Base-by-base conservation (phyloP, 2,797 vertebrate genomes). In the Leuciscus waleckii region DNA sequence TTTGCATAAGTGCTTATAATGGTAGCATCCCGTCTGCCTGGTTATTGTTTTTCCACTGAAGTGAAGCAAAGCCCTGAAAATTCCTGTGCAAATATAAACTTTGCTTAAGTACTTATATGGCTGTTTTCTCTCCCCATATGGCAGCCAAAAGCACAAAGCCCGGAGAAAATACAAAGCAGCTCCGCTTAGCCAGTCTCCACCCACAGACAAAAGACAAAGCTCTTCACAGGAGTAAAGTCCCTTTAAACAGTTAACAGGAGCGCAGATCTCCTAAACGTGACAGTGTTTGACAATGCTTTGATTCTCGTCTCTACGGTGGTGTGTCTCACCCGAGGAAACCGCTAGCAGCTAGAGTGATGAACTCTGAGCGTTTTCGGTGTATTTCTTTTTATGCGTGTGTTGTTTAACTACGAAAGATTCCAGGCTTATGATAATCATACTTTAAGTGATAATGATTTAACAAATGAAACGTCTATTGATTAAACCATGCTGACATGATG, bases 1-100 rank as follows among this genome's bases (percentile, higher is more conserved):
- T 95, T 95, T 96, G 94, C 95, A 90, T 95, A 94, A 95, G 94
- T 93, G 92, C 94, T 96, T 95, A 96, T 94, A 93, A 94, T 93
- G 93, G 92, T 86, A 86, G 93, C 89, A 88, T 92, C 83, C 89
- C 92, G 93, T 93, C 94, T 92, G 93, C 81, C 92, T 91, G 90
- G 91, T 94, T 94, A 94, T 95, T 96, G 94, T 95, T 95, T 95
- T 95, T 93, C 92, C 91, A 93, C 93, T 90, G 91, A 94, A 95
- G 92, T 91, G 93, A 94, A 94, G 94, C 93, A 95, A 95, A 95
- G 94, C 93, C 90, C 88, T 90, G 92, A 93, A 93, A 93, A 95
- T 92, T 95, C 95, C 91, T 94, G 71, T 51, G 94, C 94, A 95
- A 95, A 96, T 94, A 95, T 95, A 95, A 95, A 95, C 95, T 96